Percentiles rank a stretch among this genome's conserved stretches.
Conservation (phyloP, 1,140 invertebrate species). For the Orchesella cincta region DNA sequence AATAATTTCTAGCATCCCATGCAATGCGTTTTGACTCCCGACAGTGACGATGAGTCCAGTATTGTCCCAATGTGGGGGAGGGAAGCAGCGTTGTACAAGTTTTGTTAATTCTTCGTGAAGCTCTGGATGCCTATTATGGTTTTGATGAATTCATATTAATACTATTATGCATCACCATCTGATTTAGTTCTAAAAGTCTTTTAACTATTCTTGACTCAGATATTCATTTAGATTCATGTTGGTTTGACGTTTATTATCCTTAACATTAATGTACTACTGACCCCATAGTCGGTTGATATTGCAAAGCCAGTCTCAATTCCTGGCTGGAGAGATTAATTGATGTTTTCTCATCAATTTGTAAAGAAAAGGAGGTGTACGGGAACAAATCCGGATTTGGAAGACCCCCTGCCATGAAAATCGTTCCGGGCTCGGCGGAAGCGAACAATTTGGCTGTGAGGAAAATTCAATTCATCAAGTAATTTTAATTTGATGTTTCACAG, state of each 20-base stretch:
- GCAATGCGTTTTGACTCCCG: slow-evolving; percentile 75
- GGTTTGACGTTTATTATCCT: too few relatives aligned
- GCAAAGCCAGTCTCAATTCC: slow-evolving; percentile 66
- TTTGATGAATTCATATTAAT: too few relatives aligned
- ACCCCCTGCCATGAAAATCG: slow-evolving; percentile 74
- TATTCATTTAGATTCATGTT: too few relatives aligned
- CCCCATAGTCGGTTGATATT: slow-evolving; percentile 74
- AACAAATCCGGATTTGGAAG: slow-evolving; percentile 76
- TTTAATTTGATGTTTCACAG: too few relatives aligned
- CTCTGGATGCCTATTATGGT: slow-evolving; percentile 61
- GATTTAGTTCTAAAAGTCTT: not conserved
- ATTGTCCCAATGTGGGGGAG: slow-evolving; percentile 65
- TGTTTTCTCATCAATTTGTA: slow-evolving; percentile 66
- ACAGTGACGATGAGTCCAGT: slow-evolving; percentile 68
- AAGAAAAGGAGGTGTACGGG: slow-evolving; percentile 68
- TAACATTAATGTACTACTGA: too few relatives aligned
- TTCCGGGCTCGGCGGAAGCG: slow-evolving; percentile 65
- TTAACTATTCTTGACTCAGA: too few relatives aligned
- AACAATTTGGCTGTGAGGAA: slow-evolving; percentile 69
- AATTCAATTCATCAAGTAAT: too few relatives aligned
- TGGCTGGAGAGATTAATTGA: slow-evolving; percentile 62
- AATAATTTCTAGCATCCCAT: slow-evolving; percentile 69
- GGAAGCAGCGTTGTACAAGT: slow-evolving; percentile 67
- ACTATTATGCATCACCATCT: slow-evolving; percentile 30
- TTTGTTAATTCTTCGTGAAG: slow-evolving; percentile 66